Percentiles rank a stretch among this genome's conserved stretches.
phyloP scores from a whole-genome alignment of 2,797 vertebrate species.

The Sebastes jordani region DNA sequence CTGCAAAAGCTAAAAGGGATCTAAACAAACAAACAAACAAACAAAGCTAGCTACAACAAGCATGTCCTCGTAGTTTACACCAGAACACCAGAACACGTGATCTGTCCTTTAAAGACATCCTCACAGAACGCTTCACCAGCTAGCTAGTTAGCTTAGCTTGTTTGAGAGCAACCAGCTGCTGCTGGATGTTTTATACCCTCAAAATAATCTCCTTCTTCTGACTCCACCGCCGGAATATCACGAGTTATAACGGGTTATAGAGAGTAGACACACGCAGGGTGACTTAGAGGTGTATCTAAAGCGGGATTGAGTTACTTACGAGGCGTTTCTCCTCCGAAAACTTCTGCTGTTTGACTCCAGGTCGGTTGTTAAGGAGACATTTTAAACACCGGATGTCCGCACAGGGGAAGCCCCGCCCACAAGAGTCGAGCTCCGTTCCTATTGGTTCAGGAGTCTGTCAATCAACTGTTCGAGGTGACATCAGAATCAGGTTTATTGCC shows the following conservation, averaged over 20 bases:
- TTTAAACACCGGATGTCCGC: constrained; percentile 62
- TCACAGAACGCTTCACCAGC: neutral
- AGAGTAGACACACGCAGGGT: neutral
- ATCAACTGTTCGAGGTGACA: constrained; percentile 18
- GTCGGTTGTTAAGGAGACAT: constrained; percentile 82
- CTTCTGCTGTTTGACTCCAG: constrained; percentile 55
- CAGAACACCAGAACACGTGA: rapidly evolving
- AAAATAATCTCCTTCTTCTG: neutral
- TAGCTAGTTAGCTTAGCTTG: constrained; percentile 64
- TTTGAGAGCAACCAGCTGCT: constrained; percentile 52
- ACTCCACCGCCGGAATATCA: no score
- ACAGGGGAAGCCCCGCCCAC: constrained; percentile 48
- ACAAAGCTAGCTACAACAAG: neutral
- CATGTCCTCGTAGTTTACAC: neutral
- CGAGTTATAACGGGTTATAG: no score
- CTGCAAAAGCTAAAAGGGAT: no score
- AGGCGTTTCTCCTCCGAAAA: constrained; percentile 56
- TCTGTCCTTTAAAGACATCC: rapidly evolving
- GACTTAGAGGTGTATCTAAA: rapidly evolving
- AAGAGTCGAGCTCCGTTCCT: neutral
- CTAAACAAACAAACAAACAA: no score
- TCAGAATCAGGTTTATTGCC: neutral
- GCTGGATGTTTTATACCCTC: constrained; percentile 4
- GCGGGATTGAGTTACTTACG: constrained; percentile 42
- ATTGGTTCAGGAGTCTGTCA: constrained; percentile 60